Base-by-base conservation (phyloP, 2,113 vertebrate species). In the Ictalurus punctatus region DNA sequence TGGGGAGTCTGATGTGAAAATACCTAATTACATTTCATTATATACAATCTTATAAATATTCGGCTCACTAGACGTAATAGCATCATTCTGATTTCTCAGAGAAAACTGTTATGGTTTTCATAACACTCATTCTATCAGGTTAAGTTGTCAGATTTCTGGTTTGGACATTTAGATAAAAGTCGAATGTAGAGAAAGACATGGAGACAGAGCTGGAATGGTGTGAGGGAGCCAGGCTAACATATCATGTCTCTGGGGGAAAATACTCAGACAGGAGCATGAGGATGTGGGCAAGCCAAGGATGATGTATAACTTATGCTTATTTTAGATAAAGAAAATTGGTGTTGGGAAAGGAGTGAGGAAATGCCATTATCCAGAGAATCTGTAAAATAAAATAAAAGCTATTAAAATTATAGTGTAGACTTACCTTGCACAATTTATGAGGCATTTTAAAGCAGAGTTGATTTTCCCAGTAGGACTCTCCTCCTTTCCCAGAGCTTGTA, bases 401-500 rank as follows among this genome's bases (percentile, higher is more conserved):
- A 34, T 54, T 30, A 30, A 52, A 54, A 71, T 30, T 3, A 67
- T 19, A 54, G 27, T 8, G 2, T 6, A 3, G 19, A 25, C 7
- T 73, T 25, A 73, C 52, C 23, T 71, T 83, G 40, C 30, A 16
- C 34, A 63, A 84, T 65, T 56, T 17, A 40, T n/a, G 30, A 84
- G 13, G 17, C 30, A 73, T 65, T 83, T 83, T 76, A n/a, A 84
- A 65, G 61, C 56, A 80, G 78, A 76, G 67, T 58, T 84, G 25
- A 78, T 84, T 63, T 69, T 74, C 89, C 91, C 90, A 89, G 91
- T 94, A 84, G 89, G 37, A 34, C 34, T 19, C 84, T 80, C 71
- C 65, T 80, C 27, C 58, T 86, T 89, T 94, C 92, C 92, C 93
- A 94, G 91, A 88, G 90, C 85, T 91, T 90, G 84, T 91, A 93